Conservation (phyloP, 53 echinoderm and acorn worm genomes). For the Temnopleurus reevesii region DNA sequence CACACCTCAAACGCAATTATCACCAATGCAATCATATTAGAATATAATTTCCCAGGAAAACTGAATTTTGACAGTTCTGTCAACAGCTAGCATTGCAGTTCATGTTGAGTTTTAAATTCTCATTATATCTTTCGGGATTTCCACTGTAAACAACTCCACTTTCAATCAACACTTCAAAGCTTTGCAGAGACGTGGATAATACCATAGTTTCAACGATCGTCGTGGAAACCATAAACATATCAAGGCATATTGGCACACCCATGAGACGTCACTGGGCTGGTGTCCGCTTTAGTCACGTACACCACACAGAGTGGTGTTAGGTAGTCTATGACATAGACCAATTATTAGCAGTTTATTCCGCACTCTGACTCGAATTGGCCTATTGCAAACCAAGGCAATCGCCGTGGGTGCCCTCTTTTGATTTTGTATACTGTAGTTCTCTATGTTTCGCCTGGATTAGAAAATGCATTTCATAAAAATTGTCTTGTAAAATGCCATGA, state of each 20-base stretch:
- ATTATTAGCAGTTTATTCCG: background rate
- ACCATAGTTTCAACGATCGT: background rate
- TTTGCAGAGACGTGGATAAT: background rate
- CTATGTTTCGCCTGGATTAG: background rate
- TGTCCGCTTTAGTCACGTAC: conserved; percentile 1
- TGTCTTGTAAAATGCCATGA: too few species aligned
- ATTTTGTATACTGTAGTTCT: too few species aligned
- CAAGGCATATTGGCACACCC: background rate
- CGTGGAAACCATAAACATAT: background rate
- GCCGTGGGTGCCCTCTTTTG: too few species aligned
- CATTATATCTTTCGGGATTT: background rate
- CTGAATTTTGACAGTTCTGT: background rate
- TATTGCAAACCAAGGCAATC: too few species aligned
- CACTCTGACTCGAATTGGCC: too few species aligned
- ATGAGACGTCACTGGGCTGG: background rate
- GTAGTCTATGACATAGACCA: background rate
- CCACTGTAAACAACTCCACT: background rate
- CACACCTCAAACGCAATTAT: background rate
- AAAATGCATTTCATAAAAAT: background rate
- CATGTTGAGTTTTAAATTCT: background rate
- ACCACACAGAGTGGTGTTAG: background rate
- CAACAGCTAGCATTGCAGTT: background rate
- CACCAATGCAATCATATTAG: background rate
- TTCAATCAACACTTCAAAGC: background rate
- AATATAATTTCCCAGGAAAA: background rate